These are phyloP conservation scores for Neolamprologus toae DNA, from an alignment of 2,113 vertebrate species.

Conservation along the genomic window DNA sequence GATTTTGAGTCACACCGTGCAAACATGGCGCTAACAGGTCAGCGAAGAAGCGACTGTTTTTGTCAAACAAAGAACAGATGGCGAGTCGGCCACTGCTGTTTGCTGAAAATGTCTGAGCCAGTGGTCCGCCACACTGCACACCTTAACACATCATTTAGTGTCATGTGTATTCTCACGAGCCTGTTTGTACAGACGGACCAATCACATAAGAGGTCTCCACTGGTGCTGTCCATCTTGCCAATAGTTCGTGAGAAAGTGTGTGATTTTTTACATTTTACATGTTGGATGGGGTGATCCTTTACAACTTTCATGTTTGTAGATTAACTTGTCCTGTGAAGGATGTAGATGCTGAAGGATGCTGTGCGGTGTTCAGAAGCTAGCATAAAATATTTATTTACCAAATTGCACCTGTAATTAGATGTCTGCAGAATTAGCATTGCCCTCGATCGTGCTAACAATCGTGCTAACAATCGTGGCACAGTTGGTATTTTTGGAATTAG, in stretches of 20 bases:
- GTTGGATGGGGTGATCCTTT: not conserved
- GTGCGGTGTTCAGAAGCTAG: not conserved
- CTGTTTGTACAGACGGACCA: not conserved
- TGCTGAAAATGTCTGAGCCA: conserved; percentile 16
- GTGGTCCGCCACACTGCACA: not conserved
- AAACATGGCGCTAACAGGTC: conserved; percentile 44
- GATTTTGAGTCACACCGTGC: not conserved
- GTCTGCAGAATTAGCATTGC: not conserved
- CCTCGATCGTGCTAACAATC: not conserved
- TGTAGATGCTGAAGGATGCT: not conserved
- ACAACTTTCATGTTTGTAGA: not conserved
- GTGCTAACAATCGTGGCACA: too few species aligned
- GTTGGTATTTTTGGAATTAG: not conserved
- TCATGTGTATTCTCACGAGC: not conserved
- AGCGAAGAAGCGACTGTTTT: not conserved
- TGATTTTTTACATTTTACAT: not conserved
- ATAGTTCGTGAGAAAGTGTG: not conserved
- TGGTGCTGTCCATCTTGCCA: not conserved
- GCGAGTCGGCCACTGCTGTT: conserved; percentile 14
- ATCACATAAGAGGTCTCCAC: not conserved
- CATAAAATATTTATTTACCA: not conserved
- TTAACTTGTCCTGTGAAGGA: not conserved
- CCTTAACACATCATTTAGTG: not conserved
- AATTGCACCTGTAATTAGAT: not conserved
- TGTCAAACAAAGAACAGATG: conserved; percentile 67